phyloP scores from a whole-genome alignment of 1,140 invertebrate genomes.

The Bombus impatiens region DNA sequence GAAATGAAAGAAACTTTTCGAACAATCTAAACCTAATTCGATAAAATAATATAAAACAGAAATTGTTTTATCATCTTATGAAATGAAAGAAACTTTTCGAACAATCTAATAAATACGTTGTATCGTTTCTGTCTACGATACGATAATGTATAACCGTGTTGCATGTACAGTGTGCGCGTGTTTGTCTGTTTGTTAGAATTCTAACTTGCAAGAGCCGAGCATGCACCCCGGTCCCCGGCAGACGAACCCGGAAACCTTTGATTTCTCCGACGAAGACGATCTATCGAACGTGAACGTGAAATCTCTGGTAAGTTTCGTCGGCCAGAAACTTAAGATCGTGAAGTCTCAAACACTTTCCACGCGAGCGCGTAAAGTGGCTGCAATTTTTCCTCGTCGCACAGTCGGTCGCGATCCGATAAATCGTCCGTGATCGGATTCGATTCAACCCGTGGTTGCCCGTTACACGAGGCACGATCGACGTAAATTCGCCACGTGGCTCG shows the following conservation, averaged over 20 bases:
- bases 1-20: too few relatives aligned
- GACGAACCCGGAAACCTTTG: conserved; percentile 75
- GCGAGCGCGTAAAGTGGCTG: neutral
- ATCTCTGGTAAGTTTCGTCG: conserved; percentile 79
- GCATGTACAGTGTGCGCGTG: conserved; percentile 75
- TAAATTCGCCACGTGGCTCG: conserved; percentile 5
- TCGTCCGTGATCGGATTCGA: conserved; percentile 12
- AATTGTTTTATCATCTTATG: too few relatives aligned
- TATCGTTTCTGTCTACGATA: neutral
- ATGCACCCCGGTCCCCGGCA: conserved; percentile 75
- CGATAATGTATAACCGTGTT: conserved; percentile 1
- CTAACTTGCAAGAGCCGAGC: conserved; percentile 77
- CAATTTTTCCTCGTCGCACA: neutral
- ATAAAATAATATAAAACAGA: too few relatives aligned
- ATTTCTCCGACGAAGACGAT: conserved; percentile 80
- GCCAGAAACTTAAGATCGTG: neutral
- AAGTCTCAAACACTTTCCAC: neutral
- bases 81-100: too few relatives aligned
- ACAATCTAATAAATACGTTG: too few relatives aligned
- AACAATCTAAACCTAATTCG: too few relatives aligned
- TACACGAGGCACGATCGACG: neutral
- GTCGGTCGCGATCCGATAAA: conserved; percentile 4
- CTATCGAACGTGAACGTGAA: conserved; percentile 84
- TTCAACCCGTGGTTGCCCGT: neutral
- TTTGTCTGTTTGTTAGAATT: conserved; percentile 76